Base-by-base conservation (phyloP, 2,113 vertebrate species). In the Corythaeola cristata region DNA sequence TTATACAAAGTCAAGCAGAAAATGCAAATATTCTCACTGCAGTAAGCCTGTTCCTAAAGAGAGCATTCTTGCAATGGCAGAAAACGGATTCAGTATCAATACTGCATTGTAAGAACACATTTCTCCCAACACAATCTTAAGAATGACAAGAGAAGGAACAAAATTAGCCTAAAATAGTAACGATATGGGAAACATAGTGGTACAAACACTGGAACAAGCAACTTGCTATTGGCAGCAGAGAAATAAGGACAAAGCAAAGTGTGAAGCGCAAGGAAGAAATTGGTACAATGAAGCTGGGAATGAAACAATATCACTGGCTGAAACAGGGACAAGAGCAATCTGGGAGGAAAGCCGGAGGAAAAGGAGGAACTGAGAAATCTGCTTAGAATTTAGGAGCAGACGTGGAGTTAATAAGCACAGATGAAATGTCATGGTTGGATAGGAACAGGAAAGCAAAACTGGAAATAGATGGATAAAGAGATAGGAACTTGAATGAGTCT, bases 101-200 rank as follows among this genome's bases (percentile, higher is more conserved):
- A 68, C 8, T 35, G 50, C 72, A 73, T 8, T 37, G 1, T 32
- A 66, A 52, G 9, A 76, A 73, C 3, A 41, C 8, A 7, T 13
- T 80, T 93, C 12, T 72, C 53, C 37, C 17, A 73, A 37, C 3
- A 9, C 22, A 55, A n/a, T 19, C 74, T 63, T 45, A 75, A n/a
- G 3, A 64, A 89, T 4, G 14, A 20, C 33, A 89, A 89, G 26
- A 78, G 19, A 90, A 59, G 32, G 26, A 88, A 88, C 11, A 96
- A 85, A 77, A 89, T 0, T 24, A 30, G 45, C 30, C 22, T 63
- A 32, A 67, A 92, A 47, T 2, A 55, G 6, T 20, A 91, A 77
- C 24, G 37, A 33, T 37, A 21, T 0, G 1, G 50, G 37, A 89
- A 75, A 21, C 32, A n/a, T 1, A 2, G 1, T 11, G 16, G 35